phyloP scores from a whole-genome alignment of 2,797 vertebrate species.

The Oryzias dopingdopingensis region DNA sequence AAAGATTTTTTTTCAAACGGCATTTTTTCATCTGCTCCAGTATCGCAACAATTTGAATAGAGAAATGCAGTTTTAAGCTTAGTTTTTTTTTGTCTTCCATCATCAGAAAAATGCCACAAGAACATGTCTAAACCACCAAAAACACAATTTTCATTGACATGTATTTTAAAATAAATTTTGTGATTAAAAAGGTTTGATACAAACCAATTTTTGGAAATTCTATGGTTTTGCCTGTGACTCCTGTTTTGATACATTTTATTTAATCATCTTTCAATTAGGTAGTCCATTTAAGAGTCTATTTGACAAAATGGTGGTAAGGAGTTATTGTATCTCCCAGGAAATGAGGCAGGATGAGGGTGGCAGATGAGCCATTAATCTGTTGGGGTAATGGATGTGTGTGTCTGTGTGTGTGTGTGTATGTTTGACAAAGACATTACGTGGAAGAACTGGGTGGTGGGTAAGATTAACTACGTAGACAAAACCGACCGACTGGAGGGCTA shows the following conservation, averaged over 20 bases:
- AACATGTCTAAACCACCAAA: too few relatives aligned
- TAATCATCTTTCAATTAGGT: conserved; percentile 61
- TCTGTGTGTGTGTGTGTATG: conserved; percentile 11
- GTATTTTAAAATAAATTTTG: too few relatives aligned
- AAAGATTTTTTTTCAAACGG: too few relatives aligned
- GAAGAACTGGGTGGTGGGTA: conserved; percentile 14
- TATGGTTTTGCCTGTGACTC: conserved; percentile 14
- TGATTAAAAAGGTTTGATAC: too few relatives aligned
- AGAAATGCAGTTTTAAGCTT: too few relatives aligned
- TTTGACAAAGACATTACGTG: conserved; percentile 2
- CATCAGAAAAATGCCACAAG: too few relatives aligned
- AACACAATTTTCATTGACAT: too few relatives aligned
- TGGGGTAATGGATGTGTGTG: conserved; percentile 15
- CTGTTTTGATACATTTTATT: conserved; percentile 53
- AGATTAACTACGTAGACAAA: conserved; percentile 37
- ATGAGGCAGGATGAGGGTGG: conserved; percentile 34
- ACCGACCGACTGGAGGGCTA: conserved; percentile 24
- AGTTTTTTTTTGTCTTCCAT: too few relatives aligned
- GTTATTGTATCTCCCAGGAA: conserved; percentile 52
- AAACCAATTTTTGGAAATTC: conserved; percentile 12
- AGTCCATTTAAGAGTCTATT: conserved; percentile 56
- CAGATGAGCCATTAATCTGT: conserved; percentile 30
- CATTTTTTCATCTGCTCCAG: too few relatives aligned
- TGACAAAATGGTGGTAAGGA: conserved; percentile 45
- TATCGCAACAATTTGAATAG: too few relatives aligned